Base-by-base conservation (phyloP, 2,797 vertebrate species). In the Aselliscus stoliczkanus region DNA sequence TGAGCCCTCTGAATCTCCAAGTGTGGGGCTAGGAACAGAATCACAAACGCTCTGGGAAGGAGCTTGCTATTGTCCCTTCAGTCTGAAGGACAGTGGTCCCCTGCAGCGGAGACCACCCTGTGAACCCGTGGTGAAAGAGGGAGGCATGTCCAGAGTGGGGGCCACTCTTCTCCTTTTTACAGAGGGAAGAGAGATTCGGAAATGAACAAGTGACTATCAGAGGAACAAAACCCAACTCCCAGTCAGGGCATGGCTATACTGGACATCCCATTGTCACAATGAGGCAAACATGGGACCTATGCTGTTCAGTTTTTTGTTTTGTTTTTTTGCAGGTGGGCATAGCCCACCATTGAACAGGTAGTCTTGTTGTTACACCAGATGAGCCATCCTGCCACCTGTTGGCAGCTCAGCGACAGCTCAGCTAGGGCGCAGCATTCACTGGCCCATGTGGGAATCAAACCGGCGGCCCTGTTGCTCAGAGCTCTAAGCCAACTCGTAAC, bases 241-340 rank as follows among this genome's bases (percentile, higher is more conserved):
- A 4, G 15, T 39, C 0, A 2, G 44, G 60, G 23, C 39, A 58
- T 42, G 14, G 44, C 37, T 86, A 79, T 39, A 6, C 11, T 0
- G 9, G 69, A 21, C 4, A 29, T 31, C 12, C 39, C 18, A 0
- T n/a, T 37, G 64, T 58, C 72, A 11, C 0, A 0, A 58, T 4
- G 75, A 76, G 73, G n/a, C 11, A 18, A 31, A 84, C 34, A 29
- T 1, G 17, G 18, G 75, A 17, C 13, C 54, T 1, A 12, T 0
- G 13, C 10, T 13, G 44, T 1, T 50, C 31, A 1, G 1, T 25
- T 25, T 23, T 79, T 17, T n/a, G n/a, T n/a, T n/a, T n/a, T n/a
- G n/a, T n/a, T n/a, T n/a, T n/a, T n/a, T n/a, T n/a, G n/a, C n/a
- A n/a, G n/a, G n/a, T n/a, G n/a, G n/a, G n/a, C n/a, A n/a, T n/a